Base-by-base conservation (phyloP, 2,888 invertebrate genomes). In the Drosophila tripunctata region DNA sequence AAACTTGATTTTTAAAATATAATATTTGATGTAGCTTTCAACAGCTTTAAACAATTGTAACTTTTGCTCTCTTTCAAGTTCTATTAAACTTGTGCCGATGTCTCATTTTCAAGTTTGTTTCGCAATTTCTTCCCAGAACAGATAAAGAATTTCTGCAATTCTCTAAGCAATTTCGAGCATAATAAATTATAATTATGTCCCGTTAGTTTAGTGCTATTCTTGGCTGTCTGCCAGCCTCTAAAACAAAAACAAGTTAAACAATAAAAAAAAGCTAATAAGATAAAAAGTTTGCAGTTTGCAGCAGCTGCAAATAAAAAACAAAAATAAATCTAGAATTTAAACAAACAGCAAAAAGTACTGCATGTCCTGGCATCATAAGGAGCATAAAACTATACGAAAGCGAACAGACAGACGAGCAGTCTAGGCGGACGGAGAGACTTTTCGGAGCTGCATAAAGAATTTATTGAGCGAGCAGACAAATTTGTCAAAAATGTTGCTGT, bases 121-220 rank as follows among this genome's bases (percentile, higher is more conserved):
- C 7, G 36, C 36, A 36, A 50, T 27, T 38, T 38, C 51, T 51
- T 38, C 30, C 27, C 40, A 30, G 21, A 40, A 51, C 40, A 30
- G 17, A 40, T 40, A 21, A 27, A 51, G 27, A 30, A 51, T 40
- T 22, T 51, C 36, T 33, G 51, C 63, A 50, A 50, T 50, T 50
- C n/a, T n/a, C 6, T 24, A 27, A 22, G 33, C 35, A 60, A 60
- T 50, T 45, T 7, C n/a, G 33, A 22, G 40, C 35, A 50, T 36
- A 35, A 76, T 77, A 73, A 69, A 63, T 73, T 58, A 75, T 61
- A 80, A 78, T 78, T 63, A 68, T 65, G 72, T 50, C 31, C 55
- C 45, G 74, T 71, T 71, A 52, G 48, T 71, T 57, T 48, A 31
- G 30, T 14, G 54, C 51, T 55, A 15, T 10, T 21, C 22, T 51